phyloP scores from a whole-genome alignment of 2,888 invertebrate genomes.

The Zaprionus obscuricornis region DNA sequence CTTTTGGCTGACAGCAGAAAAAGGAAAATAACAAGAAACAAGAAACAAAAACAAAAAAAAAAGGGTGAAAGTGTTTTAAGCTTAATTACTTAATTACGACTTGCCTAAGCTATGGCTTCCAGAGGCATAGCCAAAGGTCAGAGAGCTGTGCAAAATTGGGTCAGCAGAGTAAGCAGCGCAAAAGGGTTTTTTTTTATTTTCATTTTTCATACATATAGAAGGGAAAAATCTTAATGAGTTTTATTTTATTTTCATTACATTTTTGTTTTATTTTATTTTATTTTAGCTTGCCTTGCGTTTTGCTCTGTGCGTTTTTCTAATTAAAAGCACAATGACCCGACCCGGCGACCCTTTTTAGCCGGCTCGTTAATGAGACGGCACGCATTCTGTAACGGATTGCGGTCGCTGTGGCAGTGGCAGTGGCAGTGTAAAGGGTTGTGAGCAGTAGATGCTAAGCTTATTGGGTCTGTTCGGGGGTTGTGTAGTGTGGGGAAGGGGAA shows the following conservation, averaged over 20 bases:
- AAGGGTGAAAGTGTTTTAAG: constrained; percentile 60
- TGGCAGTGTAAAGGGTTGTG: neutral
- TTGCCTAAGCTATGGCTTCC: constrained; percentile 17
- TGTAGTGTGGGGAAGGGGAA: no score
- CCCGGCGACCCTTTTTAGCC: constrained; percentile 46
- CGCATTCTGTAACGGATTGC: constrained; percentile 47
- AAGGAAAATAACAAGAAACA: constrained; percentile 26
- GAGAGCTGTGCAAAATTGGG: constrained; percentile 51
- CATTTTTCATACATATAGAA: neutral
- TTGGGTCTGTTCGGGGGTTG: no score
- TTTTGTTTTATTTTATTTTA: constrained; percentile 21
- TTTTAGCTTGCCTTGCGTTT: constrained; percentile 6
- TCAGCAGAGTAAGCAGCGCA: constrained; percentile 51
- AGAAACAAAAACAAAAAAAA: constrained; percentile 42
- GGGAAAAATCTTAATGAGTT: constrained; percentile 73
- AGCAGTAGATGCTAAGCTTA: neutral
- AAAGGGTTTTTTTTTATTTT: constrained; percentile 55
- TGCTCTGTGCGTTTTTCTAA: constrained; percentile 55
- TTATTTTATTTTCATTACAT: constrained; percentile 38
- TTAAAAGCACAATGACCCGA: constrained; percentile 76
- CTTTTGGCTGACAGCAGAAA: constrained; percentile 1
- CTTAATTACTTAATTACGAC: constrained; percentile 72
- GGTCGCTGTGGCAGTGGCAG: neutral
- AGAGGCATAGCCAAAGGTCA: constrained; percentile 44
- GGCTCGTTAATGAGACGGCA: constrained; percentile 54